phyloP scores from a whole-genome alignment of 2,888 invertebrate genomes.

The Zaprionus bogoriensis region DNA sequence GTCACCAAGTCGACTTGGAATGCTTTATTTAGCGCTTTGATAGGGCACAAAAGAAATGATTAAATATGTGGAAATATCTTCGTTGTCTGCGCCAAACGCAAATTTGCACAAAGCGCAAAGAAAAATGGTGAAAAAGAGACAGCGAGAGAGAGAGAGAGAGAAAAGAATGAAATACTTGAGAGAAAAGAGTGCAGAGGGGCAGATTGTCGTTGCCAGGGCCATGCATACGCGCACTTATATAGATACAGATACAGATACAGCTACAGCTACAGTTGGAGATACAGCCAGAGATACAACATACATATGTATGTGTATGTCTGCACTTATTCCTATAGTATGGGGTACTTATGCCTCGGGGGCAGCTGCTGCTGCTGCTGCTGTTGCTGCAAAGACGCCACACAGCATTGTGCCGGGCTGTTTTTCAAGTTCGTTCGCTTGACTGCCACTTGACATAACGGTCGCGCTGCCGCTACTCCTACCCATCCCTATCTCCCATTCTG shows the following conservation, averaged over 20 bases:
- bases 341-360: slow-evolving; percentile 23
- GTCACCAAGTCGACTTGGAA: background rate
- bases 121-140: background rate
- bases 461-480: background rate
- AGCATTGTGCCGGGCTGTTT: too few relatives aligned
- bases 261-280: background rate
- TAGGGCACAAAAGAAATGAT: slow-evolving; percentile 33
- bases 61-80: slow-evolving; percentile 33
- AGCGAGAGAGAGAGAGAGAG: background rate
- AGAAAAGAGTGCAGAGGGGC: background rate
- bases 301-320: slow-evolving; percentile 8
- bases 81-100: slow-evolving; percentile 21
- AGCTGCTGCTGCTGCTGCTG: slow-evolving; percentile 21
- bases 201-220: slow-evolving; percentile 18
- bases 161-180: slow-evolving; percentile 1
- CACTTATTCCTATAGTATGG: slow-evolving; percentile 12
- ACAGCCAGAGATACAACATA: slow-evolving; percentile 1
- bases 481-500: background rate
- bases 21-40: background rate
- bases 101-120: slow-evolving; percentile 19
- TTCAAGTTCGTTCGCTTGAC: slow-evolving; percentile 33
- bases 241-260: slow-evolving; percentile 1
- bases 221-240: slow-evolving; percentile 6
- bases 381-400: too few relatives aligned
- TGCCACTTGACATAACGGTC: slow-evolving; percentile 49